Evolutionary conservation across 2,113 vertebrate species (phyloP).

Genomic region (Cyanocitta stelleri): DNA sequence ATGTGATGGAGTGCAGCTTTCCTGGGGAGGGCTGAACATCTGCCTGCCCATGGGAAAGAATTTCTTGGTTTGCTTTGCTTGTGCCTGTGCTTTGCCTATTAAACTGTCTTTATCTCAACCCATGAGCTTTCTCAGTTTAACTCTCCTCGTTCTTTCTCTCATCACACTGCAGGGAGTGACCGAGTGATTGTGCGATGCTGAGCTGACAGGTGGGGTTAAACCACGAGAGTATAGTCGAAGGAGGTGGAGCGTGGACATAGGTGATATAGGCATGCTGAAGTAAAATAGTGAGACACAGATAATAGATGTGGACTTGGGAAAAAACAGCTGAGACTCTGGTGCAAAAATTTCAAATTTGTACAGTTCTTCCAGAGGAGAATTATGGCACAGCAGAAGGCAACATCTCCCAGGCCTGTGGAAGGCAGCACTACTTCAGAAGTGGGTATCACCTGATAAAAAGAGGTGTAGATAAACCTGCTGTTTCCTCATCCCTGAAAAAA

Average conservation of each 20-base stretch:
- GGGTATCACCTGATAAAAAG: neutral
- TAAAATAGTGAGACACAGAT: neutral
- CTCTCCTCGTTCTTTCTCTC: neutral
- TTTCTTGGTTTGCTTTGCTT: neutral
- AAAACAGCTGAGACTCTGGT: neutral
- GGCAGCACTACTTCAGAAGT: neutral
- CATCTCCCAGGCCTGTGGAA: neutral
- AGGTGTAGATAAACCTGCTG: neutral
- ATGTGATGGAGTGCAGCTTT: rapidly evolving
- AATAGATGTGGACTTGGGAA: neutral
- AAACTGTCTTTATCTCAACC: neutral
- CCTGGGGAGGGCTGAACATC: neutral
- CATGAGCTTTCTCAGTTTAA: neutral
- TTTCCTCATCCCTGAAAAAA: neutral
- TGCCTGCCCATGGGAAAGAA: neutral
- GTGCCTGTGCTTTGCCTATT: neutral
- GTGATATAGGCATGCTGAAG: neutral
- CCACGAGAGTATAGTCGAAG: rapidly evolving
- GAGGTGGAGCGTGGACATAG: neutral
- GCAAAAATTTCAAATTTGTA: neutral
- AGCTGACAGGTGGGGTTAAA: neutral
- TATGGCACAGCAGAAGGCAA: neutral
- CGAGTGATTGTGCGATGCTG: neutral
- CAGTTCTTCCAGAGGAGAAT: neutral
- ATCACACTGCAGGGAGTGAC: rapidly evolving